Evolutionary conservation across 2,113 vertebrate genomes (phyloP).

Genomic region (Hippocampus zosterae): DNA sequence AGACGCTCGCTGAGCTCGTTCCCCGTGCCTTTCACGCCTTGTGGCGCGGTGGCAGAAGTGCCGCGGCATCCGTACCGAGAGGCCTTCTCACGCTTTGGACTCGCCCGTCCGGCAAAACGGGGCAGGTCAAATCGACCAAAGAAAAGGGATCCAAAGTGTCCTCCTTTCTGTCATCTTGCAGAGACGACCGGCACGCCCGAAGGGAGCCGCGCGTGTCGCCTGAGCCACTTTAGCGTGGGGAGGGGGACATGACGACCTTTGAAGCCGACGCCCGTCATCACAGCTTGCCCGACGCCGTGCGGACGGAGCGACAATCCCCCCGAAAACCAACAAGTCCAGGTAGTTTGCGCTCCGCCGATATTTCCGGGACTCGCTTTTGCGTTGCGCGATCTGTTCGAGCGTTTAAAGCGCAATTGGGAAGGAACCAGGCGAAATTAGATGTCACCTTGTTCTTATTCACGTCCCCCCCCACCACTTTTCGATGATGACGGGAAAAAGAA

Average conservation of each 20-base stretch:
- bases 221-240: constrained; percentile 38
- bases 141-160: neutral
- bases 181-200: constrained; percentile 20
- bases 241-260: constrained; percentile 46
- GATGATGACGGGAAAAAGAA: too few species aligned
- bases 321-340: constrained; percentile 7
- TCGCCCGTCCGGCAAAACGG: too few species aligned
- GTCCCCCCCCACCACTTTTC: too few species aligned
- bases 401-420: neutral
- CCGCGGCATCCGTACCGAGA: too few species aligned
- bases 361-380: too few species aligned
- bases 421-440: too few species aligned
- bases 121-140: too few species aligned
- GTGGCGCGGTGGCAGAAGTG: too few species aligned
- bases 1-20: constrained; percentile 41
- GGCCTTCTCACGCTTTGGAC: too few species aligned
- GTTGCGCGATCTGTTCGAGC: neutral
- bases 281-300: constrained; percentile 22
- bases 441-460: too few species aligned
- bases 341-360: constrained; percentile 33
- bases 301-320: constrained; percentile 28
- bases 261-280: constrained; percentile 57
- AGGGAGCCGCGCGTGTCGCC: constrained; percentile 59
- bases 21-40: too few species aligned
- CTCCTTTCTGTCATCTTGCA: neutral